Evolutionary conservation across 1,140 invertebrate genomes (phyloP).

Genomic region (Aethina tumida): DNA sequence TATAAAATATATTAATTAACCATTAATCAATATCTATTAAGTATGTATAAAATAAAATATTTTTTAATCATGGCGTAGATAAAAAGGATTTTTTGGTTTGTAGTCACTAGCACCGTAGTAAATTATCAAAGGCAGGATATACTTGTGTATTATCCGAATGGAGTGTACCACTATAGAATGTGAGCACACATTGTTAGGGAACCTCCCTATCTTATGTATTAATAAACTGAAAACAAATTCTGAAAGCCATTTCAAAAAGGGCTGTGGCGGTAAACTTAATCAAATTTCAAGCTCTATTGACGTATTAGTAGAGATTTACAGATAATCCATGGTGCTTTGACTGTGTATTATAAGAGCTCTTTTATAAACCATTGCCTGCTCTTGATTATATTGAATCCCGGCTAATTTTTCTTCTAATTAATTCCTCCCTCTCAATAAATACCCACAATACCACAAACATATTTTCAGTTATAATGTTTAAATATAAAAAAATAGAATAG

Average conservation of each 20-base stretch:
- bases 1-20: too few species aligned
- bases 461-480: too few species aligned
- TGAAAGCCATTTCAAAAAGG: conserved; percentile 22
- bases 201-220: neutral
- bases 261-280: conserved; percentile 30
- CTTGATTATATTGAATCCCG: conserved; percentile 3
- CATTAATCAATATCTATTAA: too few species aligned
- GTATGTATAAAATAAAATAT: too few species aligned
- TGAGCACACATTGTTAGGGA: neutral
- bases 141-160: too few species aligned
- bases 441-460: too few species aligned
- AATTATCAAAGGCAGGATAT: too few species aligned
- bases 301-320: conserved; percentile 32
- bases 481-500: too few species aligned
- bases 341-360: conserved; percentile 17
- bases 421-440: conserved; percentile 9
- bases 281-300: conserved; percentile 34
- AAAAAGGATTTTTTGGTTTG: too few species aligned
- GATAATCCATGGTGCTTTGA: conserved; percentile 25
- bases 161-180: conserved; percentile 1
- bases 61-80: too few species aligned
- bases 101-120: too few species aligned
- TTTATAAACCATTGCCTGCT: conserved; percentile 5
- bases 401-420: conserved; percentile 10
- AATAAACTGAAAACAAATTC: conserved; percentile 20